Percentiles rank a stretch among this genome's conserved stretches.
Evolutionary conservation across 2,888 invertebrate genomes (phyloP).

Genomic region (Desoria tigrina): DNA sequence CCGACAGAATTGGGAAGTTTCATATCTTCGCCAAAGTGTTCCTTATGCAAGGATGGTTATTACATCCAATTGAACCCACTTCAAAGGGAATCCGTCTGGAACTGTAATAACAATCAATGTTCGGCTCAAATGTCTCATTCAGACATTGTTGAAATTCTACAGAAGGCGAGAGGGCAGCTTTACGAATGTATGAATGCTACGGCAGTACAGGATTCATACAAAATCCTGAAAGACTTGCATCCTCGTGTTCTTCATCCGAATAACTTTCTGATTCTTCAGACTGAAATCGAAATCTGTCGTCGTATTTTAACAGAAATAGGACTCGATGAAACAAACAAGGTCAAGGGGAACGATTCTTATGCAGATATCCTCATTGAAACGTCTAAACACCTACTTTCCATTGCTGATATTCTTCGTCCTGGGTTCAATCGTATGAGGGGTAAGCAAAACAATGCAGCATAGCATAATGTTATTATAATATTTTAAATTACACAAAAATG

Average conservation of each 20-base stretch:
- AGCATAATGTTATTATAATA: too few relatives aligned
- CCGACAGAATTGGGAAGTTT: conserved; percentile 29
- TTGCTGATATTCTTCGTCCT: conserved; percentile 19
- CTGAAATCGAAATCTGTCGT: conserved; percentile 22
- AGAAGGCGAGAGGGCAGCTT: neutral
- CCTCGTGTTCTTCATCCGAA: conserved; percentile 22
- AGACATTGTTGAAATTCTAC: neutral
- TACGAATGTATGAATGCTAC: conserved; percentile 1
- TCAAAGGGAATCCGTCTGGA: conserved; percentile 15
- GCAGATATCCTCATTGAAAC: conserved; percentile 18
- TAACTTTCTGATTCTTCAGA: conserved; percentile 24
- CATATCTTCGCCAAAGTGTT: conserved; percentile 27
- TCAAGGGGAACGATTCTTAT: neutral
- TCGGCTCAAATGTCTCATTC: conserved; percentile 1
- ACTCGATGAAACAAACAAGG: conserved; percentile 9
- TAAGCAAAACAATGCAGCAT: neutral
- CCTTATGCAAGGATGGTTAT: conserved; percentile 22
- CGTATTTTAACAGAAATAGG: conserved; percentile 13
- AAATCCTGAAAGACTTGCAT: conserved; percentile 15
- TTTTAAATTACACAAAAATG: too few relatives aligned
- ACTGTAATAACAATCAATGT: conserved; percentile 26
- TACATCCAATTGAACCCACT: conserved; percentile 12
- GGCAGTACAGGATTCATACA: conserved; percentile 6
- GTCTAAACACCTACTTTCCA: conserved; percentile 14
- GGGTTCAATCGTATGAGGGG: conserved; percentile 21